phyloP scores from a whole-genome alignment of 2,888 invertebrate species.

The Heterodera filipjevi region DNA sequence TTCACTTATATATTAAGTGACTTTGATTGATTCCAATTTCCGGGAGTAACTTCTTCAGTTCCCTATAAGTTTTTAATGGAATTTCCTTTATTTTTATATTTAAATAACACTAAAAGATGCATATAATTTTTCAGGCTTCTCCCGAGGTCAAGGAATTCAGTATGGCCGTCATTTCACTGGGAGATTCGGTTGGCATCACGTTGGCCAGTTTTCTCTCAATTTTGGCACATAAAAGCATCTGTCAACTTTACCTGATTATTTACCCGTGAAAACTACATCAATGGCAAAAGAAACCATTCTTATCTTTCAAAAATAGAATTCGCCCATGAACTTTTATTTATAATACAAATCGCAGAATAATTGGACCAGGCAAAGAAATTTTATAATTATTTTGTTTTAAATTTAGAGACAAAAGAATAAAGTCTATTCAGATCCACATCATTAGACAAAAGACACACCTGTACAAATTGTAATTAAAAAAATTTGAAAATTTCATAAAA shows the following conservation, averaged over 20 bases:
- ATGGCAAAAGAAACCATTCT: no score
- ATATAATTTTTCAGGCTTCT: conserved; percentile 10
- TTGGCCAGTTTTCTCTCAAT: conserved; percentile 20
- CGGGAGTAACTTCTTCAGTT: no score
- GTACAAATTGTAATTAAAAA: neutral
- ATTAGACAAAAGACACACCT: neutral
- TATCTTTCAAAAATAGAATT: no score
- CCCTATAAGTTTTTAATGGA: no score
- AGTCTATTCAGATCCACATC: neutral
- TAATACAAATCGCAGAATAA: neutral
- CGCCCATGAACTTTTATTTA: no score
- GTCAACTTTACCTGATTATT: conserved; percentile 9
- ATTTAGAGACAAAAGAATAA: neutral
- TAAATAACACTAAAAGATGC: no score
- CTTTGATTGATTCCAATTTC: no score
- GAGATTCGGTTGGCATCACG: conserved; percentile 8
- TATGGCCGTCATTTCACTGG: conserved; percentile 13
- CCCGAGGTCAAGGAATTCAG: conserved; percentile 13
- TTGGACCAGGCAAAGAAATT: no score
- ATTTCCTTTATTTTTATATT: neutral
- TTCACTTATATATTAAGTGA: no score
- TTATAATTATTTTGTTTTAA: neutral
- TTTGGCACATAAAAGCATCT: conserved; percentile 16
- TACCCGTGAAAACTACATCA: conserved; percentile 9
- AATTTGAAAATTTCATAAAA: no score